Evolutionary conservation across 2,113 vertebrate species (phyloP).

Genomic region (Asarcornis scutulata): DNA sequence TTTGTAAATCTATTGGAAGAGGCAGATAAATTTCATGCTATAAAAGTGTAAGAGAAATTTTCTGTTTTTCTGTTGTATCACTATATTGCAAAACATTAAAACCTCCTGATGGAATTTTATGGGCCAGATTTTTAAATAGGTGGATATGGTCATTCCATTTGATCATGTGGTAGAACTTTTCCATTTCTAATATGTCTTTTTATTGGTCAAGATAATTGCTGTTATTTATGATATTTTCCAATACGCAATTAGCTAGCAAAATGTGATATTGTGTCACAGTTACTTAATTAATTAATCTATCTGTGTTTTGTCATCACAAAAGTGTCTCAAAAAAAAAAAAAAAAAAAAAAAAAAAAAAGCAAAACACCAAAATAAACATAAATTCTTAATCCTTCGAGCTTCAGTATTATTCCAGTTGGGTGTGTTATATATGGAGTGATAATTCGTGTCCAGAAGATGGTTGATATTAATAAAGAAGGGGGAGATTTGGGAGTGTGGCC

Average conservation of each 20-base stretch:
- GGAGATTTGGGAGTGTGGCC: too few species aligned
- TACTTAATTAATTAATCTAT: neutral
- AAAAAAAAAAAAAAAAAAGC: neutral
- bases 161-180: neutral
- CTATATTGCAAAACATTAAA: neutral
- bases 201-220: neutral
- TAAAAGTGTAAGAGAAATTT: neutral
- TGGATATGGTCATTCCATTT: neutral
- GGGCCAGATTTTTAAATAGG: neutral
- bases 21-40: neutral
- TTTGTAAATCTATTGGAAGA: neutral
- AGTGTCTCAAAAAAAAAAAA: neutral
- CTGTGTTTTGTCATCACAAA: neutral
- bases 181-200: neutral
- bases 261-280: neutral
- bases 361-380: neutral
- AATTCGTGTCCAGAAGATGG: too few species aligned
- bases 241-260: neutral
- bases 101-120: neutral
- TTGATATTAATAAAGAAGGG: too few species aligned
- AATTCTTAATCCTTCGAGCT: neutral
- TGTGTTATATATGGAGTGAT: neutral
- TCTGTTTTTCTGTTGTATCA: neutral
- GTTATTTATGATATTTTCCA: neutral
- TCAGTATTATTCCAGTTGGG: neutral